Conservation (phyloP, 2,797 vertebrate species). For the Brachyrhaphis roseni region DNA sequence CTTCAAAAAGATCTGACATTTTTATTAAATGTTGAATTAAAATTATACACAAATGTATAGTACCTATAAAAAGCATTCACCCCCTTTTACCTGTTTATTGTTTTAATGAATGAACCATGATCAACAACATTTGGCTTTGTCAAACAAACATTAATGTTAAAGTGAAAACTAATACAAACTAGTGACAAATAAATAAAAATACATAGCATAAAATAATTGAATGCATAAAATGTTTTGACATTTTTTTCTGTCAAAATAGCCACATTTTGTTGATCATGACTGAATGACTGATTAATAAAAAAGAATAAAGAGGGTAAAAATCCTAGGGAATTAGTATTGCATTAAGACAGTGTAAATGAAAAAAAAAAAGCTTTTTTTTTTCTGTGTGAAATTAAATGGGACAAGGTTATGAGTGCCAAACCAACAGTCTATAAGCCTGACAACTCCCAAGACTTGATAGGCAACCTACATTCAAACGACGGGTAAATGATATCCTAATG, state of each 20-base stretch:
- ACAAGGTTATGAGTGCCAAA: not conserved
- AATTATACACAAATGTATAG: not conserved
- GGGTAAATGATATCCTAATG: not conserved
- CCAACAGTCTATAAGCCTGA: not conserved
- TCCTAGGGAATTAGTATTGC: not conserved
- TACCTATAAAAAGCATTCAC: not conserved
- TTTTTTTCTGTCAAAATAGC: not conserved
- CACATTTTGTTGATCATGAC: not conserved
- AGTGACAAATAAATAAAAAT: no score
- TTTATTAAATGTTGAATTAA: not conserved
- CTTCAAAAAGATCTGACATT: not conserved
- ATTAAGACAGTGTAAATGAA: not conserved
- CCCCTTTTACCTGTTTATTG: not conserved
- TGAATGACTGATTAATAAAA: not conserved
- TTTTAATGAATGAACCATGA: no score
- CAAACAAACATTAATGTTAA: not conserved
- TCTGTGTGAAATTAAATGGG: not conserved
- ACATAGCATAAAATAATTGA: no score
- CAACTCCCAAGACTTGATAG: not conserved
- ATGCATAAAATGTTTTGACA: no score
- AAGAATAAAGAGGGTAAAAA: not conserved
- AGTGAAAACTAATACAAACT: no score
- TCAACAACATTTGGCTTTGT: not conserved
- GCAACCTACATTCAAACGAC: not conserved
- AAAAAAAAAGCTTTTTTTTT: not conserved